A percentile compares a stretch with the other conserved stretches of the same genome.
phyloP scores from a whole-genome alignment of 1,140 invertebrate genomes.

The Medauroidea extradentata region DNA sequence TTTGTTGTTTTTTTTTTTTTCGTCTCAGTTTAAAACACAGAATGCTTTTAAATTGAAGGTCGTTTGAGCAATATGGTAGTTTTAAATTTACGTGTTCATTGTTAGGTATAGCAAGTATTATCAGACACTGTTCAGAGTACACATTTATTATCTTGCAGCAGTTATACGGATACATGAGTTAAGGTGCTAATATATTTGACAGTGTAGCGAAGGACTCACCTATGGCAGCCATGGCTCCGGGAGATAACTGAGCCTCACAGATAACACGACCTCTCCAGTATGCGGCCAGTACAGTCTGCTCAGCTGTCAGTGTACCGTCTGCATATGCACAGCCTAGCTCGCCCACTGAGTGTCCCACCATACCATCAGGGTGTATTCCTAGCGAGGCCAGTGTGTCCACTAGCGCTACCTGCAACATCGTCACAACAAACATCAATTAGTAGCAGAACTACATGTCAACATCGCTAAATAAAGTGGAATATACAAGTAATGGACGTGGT shows the following conservation, averaged over 20 bases:
- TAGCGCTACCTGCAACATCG: conserved; percentile 44
- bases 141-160: too few species aligned
- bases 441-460: too few species aligned
- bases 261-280: conserved; percentile 59
- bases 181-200: neutral
- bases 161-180: neutral
- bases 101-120: too few species aligned
- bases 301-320: conserved; percentile 61
- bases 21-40: too few species aligned
- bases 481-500: too few species aligned
- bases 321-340: conserved; percentile 66
- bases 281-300: conserved; percentile 59
- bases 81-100: too few species aligned
- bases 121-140: too few species aligned
- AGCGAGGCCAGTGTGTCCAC: conserved; percentile 52
- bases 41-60: too few species aligned
- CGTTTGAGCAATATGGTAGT: too few species aligned
- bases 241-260: conserved; percentile 47
- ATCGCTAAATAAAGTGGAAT: too few species aligned
- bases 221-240: conserved; percentile 54
- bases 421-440: too few species aligned
- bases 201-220: conserved; percentile 32
- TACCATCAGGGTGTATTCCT: conserved; percentile 57
- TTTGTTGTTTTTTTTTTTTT: too few species aligned
- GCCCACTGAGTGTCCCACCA: conserved; percentile 64